Evolutionary conservation across 1,140 invertebrate species (phyloP), one percentile per base, ranked within the genome.

Genomic region (Calephelis nemesis): DNA sequence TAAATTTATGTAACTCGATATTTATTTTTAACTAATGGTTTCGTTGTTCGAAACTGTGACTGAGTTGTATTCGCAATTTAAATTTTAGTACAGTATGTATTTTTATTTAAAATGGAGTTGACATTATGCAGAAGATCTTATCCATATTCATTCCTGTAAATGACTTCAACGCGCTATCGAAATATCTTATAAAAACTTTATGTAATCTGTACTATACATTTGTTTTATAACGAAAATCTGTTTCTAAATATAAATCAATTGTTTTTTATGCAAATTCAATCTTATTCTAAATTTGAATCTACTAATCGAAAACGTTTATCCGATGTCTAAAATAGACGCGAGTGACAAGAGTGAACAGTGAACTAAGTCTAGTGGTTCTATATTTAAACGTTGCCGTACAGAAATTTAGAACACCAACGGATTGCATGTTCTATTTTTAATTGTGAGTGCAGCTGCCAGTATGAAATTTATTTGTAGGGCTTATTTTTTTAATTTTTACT

Each of bases 391-490:
- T 83, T 85, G 77, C 85, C 84, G 79, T 81, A 80, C 79, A 76
- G 81, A 84, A 77, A 90, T 90, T 84, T 90, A 84, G 85, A 85
- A 74, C 87, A 84, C 76, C 79, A 85, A 83, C 82, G 79, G 81
- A 85, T 83, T 87, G 80, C 81, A 81, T 68, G 82, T 76, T 79
- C 81, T 81, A 85, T 75, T 83, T 79, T 80, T 81, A 81, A 76
- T 42, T 60, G 50, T 58, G 65, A 69, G 65, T 82, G 85, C 85
- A 88, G 83, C 86, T 87, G 85, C 82, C 78, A 74, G 77, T 74
- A 72, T 85, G 83, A 85, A 85, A 84, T 86, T 87, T 86, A 82
- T 74, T 65, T 74, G 74, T 76, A 79, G 82, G 80, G 77, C 79
- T 71, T 70, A 62, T 42, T 68, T 70, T 73, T 71, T 65, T 67